Evolutionary conservation across 2,113 vertebrate genomes (phyloP).

Genomic region (Sterrhoptilus dennistouni): DNA sequence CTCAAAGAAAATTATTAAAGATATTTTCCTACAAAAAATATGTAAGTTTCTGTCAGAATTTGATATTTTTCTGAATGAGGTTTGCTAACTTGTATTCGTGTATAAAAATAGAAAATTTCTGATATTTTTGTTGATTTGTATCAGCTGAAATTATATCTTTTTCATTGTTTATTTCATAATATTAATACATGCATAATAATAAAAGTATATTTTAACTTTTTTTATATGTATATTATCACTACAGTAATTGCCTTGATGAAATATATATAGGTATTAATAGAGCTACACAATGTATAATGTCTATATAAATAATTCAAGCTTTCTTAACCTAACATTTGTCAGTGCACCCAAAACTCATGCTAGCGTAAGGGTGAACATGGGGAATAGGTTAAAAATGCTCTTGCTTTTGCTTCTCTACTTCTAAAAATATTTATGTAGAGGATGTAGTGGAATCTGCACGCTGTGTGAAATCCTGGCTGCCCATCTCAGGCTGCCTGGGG

Average conservation of each 20-base stretch:
- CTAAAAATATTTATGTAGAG: neutral
- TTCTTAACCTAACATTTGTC: conserved; percentile 3
- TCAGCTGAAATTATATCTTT: neutral
- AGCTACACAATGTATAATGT: conserved; percentile 27
- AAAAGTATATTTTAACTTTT: neutral
- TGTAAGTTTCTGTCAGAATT: neutral
- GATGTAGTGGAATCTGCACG: neutral
- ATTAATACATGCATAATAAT: neutral
- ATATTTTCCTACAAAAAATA: neutral
- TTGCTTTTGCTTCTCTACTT: neutral
- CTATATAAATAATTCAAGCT: conserved; percentile 34
- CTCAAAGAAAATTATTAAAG: neutral
- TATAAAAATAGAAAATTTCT: neutral
- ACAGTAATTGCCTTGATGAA: neutral
- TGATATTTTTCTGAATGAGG: neutral
- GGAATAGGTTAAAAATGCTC: neutral
- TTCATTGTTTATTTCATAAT: neutral
- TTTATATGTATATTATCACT: neutral
- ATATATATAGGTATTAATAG: conserved; percentile 34
- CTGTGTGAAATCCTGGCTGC: neutral
- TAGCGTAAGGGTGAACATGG: neutral
- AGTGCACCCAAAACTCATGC: neutral
- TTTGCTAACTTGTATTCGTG: neutral
- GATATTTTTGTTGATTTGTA: neutral
- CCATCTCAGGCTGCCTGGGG: neutral